Base-by-base conservation (phyloP, 2,113 vertebrate genomes). In the Peromyscus polionotus region DNA sequence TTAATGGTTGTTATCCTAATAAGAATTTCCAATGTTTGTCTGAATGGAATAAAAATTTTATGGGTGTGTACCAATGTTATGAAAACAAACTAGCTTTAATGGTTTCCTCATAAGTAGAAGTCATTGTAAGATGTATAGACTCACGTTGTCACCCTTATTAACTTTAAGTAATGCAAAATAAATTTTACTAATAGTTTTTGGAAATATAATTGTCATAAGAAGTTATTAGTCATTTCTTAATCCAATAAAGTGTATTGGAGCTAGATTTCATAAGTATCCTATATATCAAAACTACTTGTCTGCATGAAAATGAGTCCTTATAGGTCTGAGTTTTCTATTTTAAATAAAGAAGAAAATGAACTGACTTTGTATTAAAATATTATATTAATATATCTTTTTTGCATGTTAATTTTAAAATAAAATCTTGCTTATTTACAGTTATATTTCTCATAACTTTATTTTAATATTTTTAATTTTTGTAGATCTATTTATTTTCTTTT, bases 191-290 rank as follows among this genome's bases (percentile, higher is more conserved):
- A 94, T 96, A 97, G 89, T 95, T 95, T 39, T 96, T 77, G 67
- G 84, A 95, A 90, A 88, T 97, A 83, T 63, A 92, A 28, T 97
- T 92, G 26, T 95, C 91, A 97, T 48, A 31, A 88, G 59, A 92
- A 90, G 88, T 93, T 96, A 65, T 94, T 95, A 79, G 88, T 97
- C 92, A 95, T 97, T 97, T 90, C 33, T 95, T 95, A 97, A 94
- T 95, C 85, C 77, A 95, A 45, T 96, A 95, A 96, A 97, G 28
- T 95, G 89, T 94, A 83, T 97, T 96, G 88, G 76, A 94, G 36
- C 59, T 88, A 19, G 91, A 28, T 93, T 96, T 96, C 51, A n/a
- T 88, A 17, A 54, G 75, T 54, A 31, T 92, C 24, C 24, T 95
- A 90, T 95, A 86, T 91, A 95, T 97, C 90, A 95, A 72, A 95